Conservation (phyloP, 2,113 vertebrate species). For the Sprattus sprattus region DNA sequence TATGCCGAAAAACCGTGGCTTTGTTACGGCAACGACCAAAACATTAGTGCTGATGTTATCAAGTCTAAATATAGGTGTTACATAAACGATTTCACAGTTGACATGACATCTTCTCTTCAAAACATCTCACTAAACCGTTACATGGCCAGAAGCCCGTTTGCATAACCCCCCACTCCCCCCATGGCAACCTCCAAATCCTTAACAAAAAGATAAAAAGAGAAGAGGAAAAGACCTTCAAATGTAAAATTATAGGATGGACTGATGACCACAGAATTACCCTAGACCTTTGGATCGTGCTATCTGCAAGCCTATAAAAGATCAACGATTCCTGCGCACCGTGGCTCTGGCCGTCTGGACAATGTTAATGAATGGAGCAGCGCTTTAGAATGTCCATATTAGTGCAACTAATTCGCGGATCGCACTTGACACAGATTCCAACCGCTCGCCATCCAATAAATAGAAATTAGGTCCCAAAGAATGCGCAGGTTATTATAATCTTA, state of each 20-base stretch:
- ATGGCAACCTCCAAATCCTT: neutral
- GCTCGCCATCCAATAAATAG: neutral
- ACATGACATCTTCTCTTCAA: neutral
- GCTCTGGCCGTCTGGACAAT: neutral
- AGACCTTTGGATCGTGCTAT: constrained; percentile 42
- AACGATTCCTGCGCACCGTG: neutral
- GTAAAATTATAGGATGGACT: neutral
- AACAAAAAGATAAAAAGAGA: neutral
- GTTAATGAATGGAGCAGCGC: neutral
- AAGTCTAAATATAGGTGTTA: constrained; percentile 16
- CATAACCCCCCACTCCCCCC: no score
- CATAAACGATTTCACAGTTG: constrained; percentile 22
- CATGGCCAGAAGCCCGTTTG: neutral
- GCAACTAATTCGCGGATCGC: constrained; percentile 26
- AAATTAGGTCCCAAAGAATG: neutral
- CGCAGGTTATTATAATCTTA: neutral
- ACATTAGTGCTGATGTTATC: constrained; percentile 5
- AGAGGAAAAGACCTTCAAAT: neutral
- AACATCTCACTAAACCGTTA: constrained; percentile 15
- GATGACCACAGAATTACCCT: neutral
- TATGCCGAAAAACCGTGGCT: neutral
- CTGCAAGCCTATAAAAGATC: neutral
- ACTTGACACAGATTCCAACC: constrained; percentile 37
- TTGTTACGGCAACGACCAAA: neutral
- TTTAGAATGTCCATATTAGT: constrained; percentile 37